Evolutionary conservation across 1,140 invertebrate species (phyloP).

Genomic region (Cyrtorhinus lividipennis): DNA sequence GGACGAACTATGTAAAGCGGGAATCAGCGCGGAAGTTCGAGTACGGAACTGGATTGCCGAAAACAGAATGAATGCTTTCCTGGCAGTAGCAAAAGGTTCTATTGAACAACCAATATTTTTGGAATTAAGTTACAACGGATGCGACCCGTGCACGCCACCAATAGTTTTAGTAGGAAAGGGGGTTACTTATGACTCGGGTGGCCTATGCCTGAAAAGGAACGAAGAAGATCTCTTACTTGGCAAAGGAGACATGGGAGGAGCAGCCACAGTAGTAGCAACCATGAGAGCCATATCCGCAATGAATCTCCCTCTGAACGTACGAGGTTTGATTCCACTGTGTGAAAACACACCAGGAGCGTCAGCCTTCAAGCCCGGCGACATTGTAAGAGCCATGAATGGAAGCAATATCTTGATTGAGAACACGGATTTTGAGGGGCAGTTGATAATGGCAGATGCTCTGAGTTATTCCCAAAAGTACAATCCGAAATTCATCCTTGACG

Average conservation of each 20-base stretch:
- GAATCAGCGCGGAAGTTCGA: constrained; percentile 34
- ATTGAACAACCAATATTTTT: constrained; percentile 43
- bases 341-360: constrained; percentile 47
- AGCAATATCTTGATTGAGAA: constrained; percentile 49
- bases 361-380: constrained; percentile 46
- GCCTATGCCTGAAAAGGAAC: constrained; percentile 42
- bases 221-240: constrained; percentile 40
- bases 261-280: constrained; percentile 42
- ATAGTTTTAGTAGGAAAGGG: constrained; percentile 37
- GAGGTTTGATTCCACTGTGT: constrained; percentile 38
- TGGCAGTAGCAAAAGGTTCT: constrained; percentile 44
- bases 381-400: constrained; percentile 45
- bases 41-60: constrained; percentile 41
- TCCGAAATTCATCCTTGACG: constrained; percentile 41
- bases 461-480: constrained; percentile 34
- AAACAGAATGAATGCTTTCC: constrained; percentile 45
- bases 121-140: constrained; percentile 38
- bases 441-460: constrained; percentile 47
- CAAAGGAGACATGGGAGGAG: constrained; percentile 51
- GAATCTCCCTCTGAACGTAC: constrained; percentile 40
- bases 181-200: constrained; percentile 52
- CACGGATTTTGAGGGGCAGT: constrained; percentile 48
- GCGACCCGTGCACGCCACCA: constrained; percentile 31
- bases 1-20: constrained; percentile 32
- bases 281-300: constrained; percentile 37